A percentile compares a stretch with the other conserved stretches of the same genome.
These are phyloP conservation scores for Heliconius eleuchia DNA, from an alignment of 1,140 invertebrate species.

Conservation along the genomic window DNA sequence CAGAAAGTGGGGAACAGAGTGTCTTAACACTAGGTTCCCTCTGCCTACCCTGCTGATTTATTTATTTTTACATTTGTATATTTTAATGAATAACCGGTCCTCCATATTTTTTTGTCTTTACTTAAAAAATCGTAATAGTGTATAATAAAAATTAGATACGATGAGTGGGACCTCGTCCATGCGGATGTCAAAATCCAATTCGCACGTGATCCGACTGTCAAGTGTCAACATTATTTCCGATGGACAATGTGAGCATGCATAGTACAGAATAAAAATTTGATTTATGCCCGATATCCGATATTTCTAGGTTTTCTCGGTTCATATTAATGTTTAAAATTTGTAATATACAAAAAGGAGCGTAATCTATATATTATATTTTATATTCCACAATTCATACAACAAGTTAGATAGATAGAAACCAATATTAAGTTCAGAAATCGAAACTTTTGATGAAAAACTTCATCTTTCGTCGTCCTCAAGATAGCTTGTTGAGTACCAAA, in stretches of 20 bases:
- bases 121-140: not conserved
- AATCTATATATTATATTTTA: no score
- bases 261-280: constrained; percentile 22
- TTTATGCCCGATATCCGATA: constrained; percentile 1
- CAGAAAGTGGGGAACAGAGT: no score
- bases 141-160: constrained; percentile 18
- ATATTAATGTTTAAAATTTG: not conserved
- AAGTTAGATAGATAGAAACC: no score
- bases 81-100: not conserved
- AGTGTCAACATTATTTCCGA: constrained; percentile 30
- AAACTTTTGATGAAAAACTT: no score
- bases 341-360: no score
- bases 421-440: no score
- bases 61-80: not conserved
- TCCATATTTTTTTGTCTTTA: not conserved
- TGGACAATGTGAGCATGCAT: constrained; percentile 11
- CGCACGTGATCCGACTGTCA: constrained; percentile 34
- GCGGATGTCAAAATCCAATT: constrained; percentile 35
- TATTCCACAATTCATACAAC: no score
- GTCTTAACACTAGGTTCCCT: no score
- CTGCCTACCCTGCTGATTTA: no score
- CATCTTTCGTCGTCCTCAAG: no score
- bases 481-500: no score
- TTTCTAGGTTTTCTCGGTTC: not conserved
- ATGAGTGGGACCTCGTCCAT: constrained; percentile 32